A percentile compares a stretch with the other conserved stretches of the same genome.
phyloP scores from a whole-genome alignment of 2,888 invertebrate genomes.

The Escarpia spicata region DNA sequence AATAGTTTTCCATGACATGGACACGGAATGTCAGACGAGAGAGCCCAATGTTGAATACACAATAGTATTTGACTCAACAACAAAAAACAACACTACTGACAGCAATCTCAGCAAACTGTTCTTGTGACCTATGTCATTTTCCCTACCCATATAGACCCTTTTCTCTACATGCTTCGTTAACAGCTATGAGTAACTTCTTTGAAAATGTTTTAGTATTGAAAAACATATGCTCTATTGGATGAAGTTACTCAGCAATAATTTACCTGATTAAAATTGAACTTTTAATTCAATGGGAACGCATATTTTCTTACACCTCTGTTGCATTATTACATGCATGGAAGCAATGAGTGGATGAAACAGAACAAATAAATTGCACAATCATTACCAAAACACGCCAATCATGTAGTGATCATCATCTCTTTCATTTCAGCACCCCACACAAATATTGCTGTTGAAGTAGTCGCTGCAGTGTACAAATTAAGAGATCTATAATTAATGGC shows the following conservation, averaged over 20 bases:
- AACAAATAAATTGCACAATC: neutral
- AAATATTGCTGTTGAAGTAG: neutral
- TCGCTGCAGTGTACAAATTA: neutral
- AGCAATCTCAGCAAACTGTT: neutral
- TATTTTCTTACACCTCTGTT: neutral
- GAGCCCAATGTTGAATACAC: neutral
- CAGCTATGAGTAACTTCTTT: neutral
- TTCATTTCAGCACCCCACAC: neutral
- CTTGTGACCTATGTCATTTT: no score
- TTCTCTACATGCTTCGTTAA: neutral
- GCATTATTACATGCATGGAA: neutral
- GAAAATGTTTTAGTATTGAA: neutral
- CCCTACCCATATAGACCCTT: neutral
- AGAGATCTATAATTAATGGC: neutral
- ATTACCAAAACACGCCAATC: neutral
- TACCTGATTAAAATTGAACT: neutral
- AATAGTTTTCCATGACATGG: no score
- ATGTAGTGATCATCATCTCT: neutral
- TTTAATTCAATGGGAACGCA: neutral
- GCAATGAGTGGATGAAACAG: neutral
- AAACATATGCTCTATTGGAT: no score
- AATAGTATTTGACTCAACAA: neutral
- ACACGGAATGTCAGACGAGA: neutral
- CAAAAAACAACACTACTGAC: neutral
- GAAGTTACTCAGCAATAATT: no score